A percentile compares a stretch with the other conserved stretches of the same genome.
These are phyloP conservation scores for Chelonus insularis DNA, from an alignment of 1,140 invertebrate genomes.

Conservation along the genomic window DNA sequence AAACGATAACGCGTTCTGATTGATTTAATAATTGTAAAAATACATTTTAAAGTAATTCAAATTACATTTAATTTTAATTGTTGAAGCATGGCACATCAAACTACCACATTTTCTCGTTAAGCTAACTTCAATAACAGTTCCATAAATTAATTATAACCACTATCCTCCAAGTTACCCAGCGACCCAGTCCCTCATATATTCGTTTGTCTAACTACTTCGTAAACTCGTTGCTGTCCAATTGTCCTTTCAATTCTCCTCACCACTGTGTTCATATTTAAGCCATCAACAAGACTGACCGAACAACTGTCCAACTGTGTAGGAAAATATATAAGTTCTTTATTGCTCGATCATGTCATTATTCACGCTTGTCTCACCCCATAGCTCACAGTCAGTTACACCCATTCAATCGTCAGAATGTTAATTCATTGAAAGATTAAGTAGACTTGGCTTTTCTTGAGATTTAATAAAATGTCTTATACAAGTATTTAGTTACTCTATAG, in stretches of 20 bases:
- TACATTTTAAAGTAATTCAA: too few relatives aligned
- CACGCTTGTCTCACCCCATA: not conserved
- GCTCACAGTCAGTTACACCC: not conserved
- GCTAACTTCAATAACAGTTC: not conserved
- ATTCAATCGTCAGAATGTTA: not conserved
- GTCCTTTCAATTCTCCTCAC: not conserved
- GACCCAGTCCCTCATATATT: constrained; percentile 18
- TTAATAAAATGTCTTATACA: constrained; percentile 7
- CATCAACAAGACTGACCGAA: not conserved
- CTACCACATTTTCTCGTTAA: not conserved
- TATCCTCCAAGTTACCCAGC: not conserved
- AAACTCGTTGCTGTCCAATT: constrained; percentile 12
- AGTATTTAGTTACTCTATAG: not conserved
- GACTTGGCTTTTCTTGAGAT: not conserved
- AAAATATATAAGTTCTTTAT: constrained; percentile 8
- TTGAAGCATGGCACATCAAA: too few relatives aligned
- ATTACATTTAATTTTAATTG: too few relatives aligned
- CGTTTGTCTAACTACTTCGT: constrained; percentile 22
- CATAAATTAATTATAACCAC: constrained; percentile 18
- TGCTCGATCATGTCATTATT: not conserved
- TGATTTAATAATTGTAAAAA: too few relatives aligned
- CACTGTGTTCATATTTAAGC: not conserved
- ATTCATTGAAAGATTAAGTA: not conserved
- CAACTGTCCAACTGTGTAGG: not conserved
- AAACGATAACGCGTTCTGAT: too few relatives aligned